Percentiles rank a stretch among this genome's conserved stretches.
Evolutionary conservation across 2,797 vertebrate species (phyloP).

Genomic region (Syncerus caffer): DNA sequence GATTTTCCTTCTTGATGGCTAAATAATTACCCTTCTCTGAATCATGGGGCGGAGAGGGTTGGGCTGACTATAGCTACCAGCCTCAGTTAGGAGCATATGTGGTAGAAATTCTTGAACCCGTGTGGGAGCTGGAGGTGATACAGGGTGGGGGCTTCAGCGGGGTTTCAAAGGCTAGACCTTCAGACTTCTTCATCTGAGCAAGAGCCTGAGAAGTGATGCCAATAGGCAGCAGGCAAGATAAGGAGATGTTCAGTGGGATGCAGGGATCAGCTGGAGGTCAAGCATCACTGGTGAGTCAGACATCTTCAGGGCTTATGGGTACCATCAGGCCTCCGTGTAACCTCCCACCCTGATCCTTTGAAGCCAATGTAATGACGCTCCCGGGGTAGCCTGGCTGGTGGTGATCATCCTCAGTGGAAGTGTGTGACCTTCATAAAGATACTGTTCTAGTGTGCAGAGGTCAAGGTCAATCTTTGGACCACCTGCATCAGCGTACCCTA

Average conservation of each 20-base stretch:
- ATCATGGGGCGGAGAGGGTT: slow-evolving; percentile 32
- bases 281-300: not conserved
- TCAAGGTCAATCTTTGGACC: not conserved
- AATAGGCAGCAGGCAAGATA: not conserved
- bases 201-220: not conserved
- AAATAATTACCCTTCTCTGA: slow-evolving; percentile 63
- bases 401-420: not conserved
- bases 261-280: not conserved
- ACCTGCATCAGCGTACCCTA: not conserved
- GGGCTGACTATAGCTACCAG: not conserved
- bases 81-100: not conserved
- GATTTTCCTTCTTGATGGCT: slow-evolving; percentile 58
- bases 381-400: not conserved
- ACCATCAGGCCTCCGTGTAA: not conserved
- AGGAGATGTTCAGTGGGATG: not conserved
- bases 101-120: not conserved
- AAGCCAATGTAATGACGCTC: not conserved
- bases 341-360: not conserved
- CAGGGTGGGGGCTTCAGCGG: not conserved
- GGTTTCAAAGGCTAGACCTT: not conserved
- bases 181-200: not conserved
- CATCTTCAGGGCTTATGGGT: not conserved
- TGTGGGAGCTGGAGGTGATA: not conserved
- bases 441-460: not conserved
- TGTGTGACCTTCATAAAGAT: not conserved